Evolutionary conservation across 2,113 vertebrate species (phyloP), one percentile per base, ranked within the genome.

Genomic region (Psittacula cyanocephala): DNA sequence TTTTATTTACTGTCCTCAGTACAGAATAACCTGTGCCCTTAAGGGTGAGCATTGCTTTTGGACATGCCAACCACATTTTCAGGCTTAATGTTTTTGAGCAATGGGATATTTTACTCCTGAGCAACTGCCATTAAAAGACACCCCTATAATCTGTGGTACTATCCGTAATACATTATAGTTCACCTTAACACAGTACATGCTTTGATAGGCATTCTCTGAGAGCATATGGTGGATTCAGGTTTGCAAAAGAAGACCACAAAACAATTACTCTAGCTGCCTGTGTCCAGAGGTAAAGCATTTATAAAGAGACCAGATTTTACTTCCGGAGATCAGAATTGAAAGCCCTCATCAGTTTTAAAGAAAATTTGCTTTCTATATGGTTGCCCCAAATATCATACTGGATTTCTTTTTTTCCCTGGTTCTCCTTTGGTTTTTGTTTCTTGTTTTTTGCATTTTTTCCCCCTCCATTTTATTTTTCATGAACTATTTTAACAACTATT

Each of bases 341-440:
- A 70, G 8, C 12, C 5, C 4, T 67, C 13, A 35, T 57, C 13
- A 29, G 4, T 53, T 72, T 72, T 60, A 69, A 69, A 74, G 13
- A 72, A 25, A 55, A 85, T 55, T 22, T 17, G 39, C 4, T 7
- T 44, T 72, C 11, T 63, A 22, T 13, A 0, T 20, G 8, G 10
- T 67, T 52, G 8, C 28, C 17, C 55, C 15, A 70, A 80, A 46
- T 37, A 67, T 28, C 6, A 33, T 4, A 37, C 22, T 14, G 17
- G 6, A 1, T 0, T 59, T 60, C 18, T 52, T 37, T 37, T 72
- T 53, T 18, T 28, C 29, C 20, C 11, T 35, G 5, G 2, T 71
- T 49, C 17, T 31, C 17, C 53, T 55, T 55, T 12, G 31, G 3
- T 33, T 55, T 55, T 55, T 33, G 29, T 17, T 31, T 31, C 29